Conservation (phyloP, 1,140 invertebrate species). For the Coboldia fuscipes region DNA sequence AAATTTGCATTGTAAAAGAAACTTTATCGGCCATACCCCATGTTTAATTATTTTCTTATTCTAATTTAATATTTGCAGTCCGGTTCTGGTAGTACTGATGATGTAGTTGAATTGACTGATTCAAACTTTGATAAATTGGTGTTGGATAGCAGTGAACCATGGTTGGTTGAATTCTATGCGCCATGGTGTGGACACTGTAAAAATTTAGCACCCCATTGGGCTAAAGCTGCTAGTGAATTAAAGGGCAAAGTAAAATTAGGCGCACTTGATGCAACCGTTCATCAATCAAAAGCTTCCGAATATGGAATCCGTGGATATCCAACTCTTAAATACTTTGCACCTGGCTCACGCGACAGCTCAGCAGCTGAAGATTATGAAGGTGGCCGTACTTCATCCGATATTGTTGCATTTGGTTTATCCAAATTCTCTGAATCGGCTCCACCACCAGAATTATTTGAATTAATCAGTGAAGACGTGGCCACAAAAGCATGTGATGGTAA, state of each 20-base stretch:
- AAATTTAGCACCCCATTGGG: constrained; percentile 88
- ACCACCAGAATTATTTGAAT: constrained; percentile 71
- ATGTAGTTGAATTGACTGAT: constrained; percentile 86
- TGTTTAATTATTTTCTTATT: too few relatives aligned
- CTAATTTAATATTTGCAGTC: too few relatives aligned
- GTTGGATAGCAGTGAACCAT: constrained; percentile 75
- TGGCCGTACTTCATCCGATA: constrained; percentile 77
- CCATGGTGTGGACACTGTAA: constrained; percentile 96
- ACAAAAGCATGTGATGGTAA: constrained; percentile 60
- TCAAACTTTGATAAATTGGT: constrained; percentile 85
- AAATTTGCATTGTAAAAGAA: too few relatives aligned
- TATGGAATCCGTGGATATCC: constrained; percentile 84
- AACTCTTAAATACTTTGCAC: constrained; percentile 87
- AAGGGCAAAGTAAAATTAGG: constrained; percentile 94
- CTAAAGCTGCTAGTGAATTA: constrained; percentile 75
- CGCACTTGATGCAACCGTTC: constrained; percentile 87
- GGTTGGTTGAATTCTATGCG: constrained; percentile 94
- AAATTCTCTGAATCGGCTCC: constrained; percentile 60
- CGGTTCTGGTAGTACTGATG: constrained; percentile 27
- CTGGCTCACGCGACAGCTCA: constrained; percentile 51
- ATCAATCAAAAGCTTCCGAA: constrained; percentile 53
- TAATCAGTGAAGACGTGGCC: constrained; percentile 36
- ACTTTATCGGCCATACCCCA: too few relatives aligned
- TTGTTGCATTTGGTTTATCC: constrained; percentile 75
- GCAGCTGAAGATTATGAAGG: constrained; percentile 65